phyloP scores from a whole-genome alignment of 2,888 invertebrate species.

The Mesopsocus fuscifrons region DNA sequence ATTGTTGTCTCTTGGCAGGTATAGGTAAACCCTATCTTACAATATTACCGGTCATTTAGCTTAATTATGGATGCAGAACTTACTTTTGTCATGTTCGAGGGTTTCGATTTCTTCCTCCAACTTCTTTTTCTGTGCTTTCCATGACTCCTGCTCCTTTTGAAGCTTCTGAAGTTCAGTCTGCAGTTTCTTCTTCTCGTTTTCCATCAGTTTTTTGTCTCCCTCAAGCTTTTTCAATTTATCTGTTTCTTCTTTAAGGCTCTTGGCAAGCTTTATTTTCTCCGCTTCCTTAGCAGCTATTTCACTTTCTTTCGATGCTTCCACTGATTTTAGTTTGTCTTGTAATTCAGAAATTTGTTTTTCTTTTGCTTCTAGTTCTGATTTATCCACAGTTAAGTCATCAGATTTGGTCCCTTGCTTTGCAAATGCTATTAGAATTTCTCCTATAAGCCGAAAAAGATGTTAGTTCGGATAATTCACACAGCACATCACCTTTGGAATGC shows the following conservation, averaged over 20 bases:
- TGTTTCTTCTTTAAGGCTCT: slow-evolving; percentile 18
- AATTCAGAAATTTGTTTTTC: slow-evolving; percentile 15
- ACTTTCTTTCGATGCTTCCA: slow-evolving; percentile 15
- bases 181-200: slow-evolving; percentile 32
- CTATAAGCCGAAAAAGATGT: too few relatives aligned
- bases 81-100: slow-evolving; percentile 39
- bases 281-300: slow-evolving; percentile 18
- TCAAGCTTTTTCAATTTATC: slow-evolving; percentile 24
- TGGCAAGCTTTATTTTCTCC: slow-evolving; percentile 18
- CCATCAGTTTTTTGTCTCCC: slow-evolving; percentile 31
- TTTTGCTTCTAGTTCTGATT: slow-evolving; percentile 18
- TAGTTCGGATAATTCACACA: too few relatives aligned
- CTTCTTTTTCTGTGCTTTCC: slow-evolving; percentile 31
- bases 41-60: too few relatives aligned
- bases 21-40: too few relatives aligned
- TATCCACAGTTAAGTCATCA: slow-evolving; percentile 16
- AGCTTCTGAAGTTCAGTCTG: slow-evolving; percentile 30
- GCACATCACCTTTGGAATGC: too few relatives aligned
- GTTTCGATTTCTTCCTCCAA: slow-evolving; percentile 38
- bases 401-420: slow-evolving; percentile 33
- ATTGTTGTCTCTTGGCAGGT: too few relatives aligned
- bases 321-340: slow-evolving; percentile 25
- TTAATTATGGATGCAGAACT: slow-evolving; percentile 20
- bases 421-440: slow-evolving; percentile 38
- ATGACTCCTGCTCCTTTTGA: slow-evolving; percentile 27